Conservation (phyloP, 2,888 invertebrate genomes). For the Synergus itoensis region DNA sequence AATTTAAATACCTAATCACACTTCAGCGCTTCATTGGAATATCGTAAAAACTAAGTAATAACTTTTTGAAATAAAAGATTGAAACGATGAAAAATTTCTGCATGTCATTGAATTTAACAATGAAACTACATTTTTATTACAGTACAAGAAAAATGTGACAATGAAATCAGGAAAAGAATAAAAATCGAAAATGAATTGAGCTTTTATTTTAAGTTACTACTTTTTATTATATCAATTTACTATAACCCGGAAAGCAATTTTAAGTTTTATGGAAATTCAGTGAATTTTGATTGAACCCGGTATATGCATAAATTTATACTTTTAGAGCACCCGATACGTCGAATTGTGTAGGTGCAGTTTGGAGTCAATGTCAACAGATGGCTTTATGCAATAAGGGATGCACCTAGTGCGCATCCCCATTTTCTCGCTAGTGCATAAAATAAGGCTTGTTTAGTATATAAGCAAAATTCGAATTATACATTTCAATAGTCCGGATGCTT, state of each 20-base stretch:
- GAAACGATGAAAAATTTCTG: not conserved
- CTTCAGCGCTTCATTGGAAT: not conserved
- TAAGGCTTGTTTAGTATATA: conserved; percentile 52
- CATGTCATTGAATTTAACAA: not conserved
- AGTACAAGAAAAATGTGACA: not conserved
- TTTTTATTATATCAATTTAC: not conserved
- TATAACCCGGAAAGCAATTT: not conserved
- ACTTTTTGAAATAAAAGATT: not conserved
- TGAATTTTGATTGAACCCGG: not conserved
- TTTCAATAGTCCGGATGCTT: conserved; percentile 61
- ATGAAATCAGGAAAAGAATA: not conserved
- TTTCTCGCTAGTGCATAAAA: conserved; percentile 46
- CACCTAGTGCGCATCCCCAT: conserved; percentile 30
- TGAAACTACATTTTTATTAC: not conserved
- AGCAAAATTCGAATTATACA: conserved; percentile 42
- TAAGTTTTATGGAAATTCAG: not conserved
- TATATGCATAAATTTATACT: not conserved
- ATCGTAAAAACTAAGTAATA: not conserved
- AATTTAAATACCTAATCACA: not conserved
- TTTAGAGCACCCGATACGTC: conserved; percentile 18
- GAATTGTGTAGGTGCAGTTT: conserved; percentile 25
- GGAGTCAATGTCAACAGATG: conserved; percentile 24
- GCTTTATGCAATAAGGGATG: conserved; percentile 42
- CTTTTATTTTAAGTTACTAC: no score
- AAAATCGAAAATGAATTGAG: not conserved